phyloP scores from a whole-genome alignment of 37 sponge, comb jelly and placozoan genomes.

The Tethya wilhelma region DNA sequence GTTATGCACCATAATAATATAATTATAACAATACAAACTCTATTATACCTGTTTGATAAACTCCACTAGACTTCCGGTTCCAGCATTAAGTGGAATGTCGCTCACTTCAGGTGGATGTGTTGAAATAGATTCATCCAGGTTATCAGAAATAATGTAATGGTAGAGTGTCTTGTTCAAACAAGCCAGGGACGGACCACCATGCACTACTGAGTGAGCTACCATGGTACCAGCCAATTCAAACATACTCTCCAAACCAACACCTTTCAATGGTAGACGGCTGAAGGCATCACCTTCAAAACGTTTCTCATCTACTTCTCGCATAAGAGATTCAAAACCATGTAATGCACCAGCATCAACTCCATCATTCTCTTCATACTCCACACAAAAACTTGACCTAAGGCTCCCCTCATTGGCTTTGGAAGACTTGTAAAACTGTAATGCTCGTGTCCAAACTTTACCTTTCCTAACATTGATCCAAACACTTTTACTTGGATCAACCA shows the following conservation, averaged over 20 bases:
- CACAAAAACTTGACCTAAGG: background rate
- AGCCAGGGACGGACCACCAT: conserved; percentile 2
- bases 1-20: background rate
- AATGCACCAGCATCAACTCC: conserved; percentile 6
- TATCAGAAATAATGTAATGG: background rate
- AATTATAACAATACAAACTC: no score
- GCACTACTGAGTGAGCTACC: background rate
- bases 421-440: background rate
- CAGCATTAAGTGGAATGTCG: conserved; percentile 6
- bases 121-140: background rate
- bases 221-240: background rate
- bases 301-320: background rate
- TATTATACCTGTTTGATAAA: background rate
- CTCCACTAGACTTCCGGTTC: background rate
- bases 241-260: background rate
- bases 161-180: background rate
- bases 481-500: background rate
- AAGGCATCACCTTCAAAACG: background rate
- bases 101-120: background rate
- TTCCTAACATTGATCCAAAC: background rate
- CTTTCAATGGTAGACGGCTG: background rate
- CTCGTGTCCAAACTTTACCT: background rate
- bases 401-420: background rate
- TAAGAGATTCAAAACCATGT: background rate
- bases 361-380: background rate